These are phyloP conservation scores for Eupithecia subfuscata DNA, from an alignment of 2,888 invertebrate genomes.

Conservation along the genomic window DNA sequence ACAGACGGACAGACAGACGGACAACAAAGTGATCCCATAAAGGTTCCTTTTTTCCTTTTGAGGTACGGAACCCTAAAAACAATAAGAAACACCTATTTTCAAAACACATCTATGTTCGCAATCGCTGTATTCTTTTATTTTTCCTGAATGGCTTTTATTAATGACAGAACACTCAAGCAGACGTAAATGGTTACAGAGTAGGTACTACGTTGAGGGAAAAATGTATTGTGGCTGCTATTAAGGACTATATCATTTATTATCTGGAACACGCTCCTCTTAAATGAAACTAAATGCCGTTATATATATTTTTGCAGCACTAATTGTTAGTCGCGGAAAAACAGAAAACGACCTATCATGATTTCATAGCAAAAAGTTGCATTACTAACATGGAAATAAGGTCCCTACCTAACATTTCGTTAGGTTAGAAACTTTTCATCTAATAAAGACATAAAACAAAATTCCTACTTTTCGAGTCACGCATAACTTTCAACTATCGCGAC, in stretches of 20 bases:
- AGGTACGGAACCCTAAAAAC: background rate
- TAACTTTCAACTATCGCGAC: background rate
- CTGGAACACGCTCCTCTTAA: slow-evolving; percentile 45
- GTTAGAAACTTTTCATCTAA: background rate
- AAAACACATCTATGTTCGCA: background rate
- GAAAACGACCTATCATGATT: background rate
- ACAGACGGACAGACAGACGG: no score
- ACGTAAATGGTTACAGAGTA: slow-evolving; percentile 39
- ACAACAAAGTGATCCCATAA: no score
- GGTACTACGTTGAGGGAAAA: slow-evolving; percentile 35
- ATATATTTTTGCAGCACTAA: slow-evolving; percentile 43
- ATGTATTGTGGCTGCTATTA: slow-evolving; percentile 48
- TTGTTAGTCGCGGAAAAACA: background rate
- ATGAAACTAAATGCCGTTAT: slow-evolving; percentile 37
- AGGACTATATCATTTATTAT: slow-evolving; percentile 54
- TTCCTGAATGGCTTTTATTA: slow-evolving; percentile 33
- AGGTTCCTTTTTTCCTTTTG: no score
- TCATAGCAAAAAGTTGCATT: background rate
- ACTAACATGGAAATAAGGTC: background rate
- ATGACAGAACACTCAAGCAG: slow-evolving; percentile 38
- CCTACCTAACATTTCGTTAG: background rate
- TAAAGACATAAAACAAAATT: background rate
- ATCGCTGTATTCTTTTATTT: slow-evolving; percentile 14
- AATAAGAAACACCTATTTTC: background rate
- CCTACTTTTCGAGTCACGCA: background rate